Evolutionary conservation across 2,888 invertebrate species (phyloP), one percentile per base, ranked within the genome.

Genomic region (Drosophila pseudotakahashii): DNA sequence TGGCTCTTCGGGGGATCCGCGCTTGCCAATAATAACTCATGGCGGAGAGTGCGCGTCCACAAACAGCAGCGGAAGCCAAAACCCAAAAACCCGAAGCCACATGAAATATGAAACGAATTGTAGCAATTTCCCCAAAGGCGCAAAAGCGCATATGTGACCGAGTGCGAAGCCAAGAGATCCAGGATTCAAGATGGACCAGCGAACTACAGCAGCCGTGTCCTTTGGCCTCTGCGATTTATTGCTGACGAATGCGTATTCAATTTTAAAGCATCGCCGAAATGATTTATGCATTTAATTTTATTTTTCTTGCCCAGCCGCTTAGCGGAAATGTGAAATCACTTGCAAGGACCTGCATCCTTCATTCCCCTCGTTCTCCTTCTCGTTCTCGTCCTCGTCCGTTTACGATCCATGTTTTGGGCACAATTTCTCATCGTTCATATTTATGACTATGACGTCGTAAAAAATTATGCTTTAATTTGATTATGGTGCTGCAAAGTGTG

Each of bases 191-290:
- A 36, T 53, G 47, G 37, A 39, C 55, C 57, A 55, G 55, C 13
- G 45, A 34, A 32, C 37, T 45, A 47, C 51, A 44, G 51, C 32
- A 54, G 68, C 55, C 55, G 52, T 53, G 51, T 58, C 32, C 52
- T 61, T 32, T 36, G 37, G 50, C 39, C 39, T 32, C 50, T 47
- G 77, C 75, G 69, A 85, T 85, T 88, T 85, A 89, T 89, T 80
- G 88, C 89, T 85, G 84, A 84, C 82, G 87, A 87, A 88, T 88
- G 81, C 79, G 76, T 85, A 80, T 89, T 87, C 88, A 84, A 89
- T 88, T 84, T 83, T 80, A 79, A 84, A 78, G 81, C 68, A 75
- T 73, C 61, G 64, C 74, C 83, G 66, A 81, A 76, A 86, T 89
- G 89, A 89, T 88, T 88, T 88, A 89, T 86, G 80, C 77, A 81